Conservation (phyloP, 2,797 vertebrate genomes). For the Pseudotriccus pelzelni region DNA sequence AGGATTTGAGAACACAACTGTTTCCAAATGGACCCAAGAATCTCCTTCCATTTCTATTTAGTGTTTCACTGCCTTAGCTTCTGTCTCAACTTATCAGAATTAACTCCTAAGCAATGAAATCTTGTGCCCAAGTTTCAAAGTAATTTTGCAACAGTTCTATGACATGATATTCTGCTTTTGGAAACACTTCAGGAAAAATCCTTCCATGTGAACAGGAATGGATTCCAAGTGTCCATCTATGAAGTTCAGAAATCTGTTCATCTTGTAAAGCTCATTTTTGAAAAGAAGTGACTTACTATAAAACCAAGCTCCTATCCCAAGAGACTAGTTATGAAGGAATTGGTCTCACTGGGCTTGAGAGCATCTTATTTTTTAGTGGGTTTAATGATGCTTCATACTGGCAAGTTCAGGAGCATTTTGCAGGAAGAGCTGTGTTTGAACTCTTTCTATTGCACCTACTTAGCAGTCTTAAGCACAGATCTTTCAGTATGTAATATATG, state of each 20-base stretch:
- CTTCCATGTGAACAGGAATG: conserved; percentile 21
- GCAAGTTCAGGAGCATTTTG: conserved; percentile 39
- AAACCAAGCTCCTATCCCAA: conserved; percentile 28
- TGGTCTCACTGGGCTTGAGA: conserved; percentile 43
- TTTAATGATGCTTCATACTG: conserved; percentile 53
- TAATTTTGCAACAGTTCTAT: not conserved
- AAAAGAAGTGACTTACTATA: conserved; percentile 5
- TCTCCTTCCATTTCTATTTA: not conserved
- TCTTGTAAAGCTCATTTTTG: conserved; percentile 39
- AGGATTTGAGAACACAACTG: not conserved
- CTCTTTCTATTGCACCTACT: not conserved
- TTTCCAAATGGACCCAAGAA: not conserved
- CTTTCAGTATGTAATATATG: not conserved
- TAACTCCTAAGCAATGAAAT: not conserved
- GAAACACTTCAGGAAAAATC: conserved; percentile 41
- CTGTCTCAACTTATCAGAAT: not conserved
- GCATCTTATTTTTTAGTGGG: conserved; percentile 43
- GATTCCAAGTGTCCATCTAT: conserved; percentile 17
- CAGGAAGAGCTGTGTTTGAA: conserved; percentile 12
- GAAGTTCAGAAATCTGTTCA: conserved; percentile 38
- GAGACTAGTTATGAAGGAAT: conserved; percentile 64
- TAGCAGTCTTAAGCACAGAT: not conserved
- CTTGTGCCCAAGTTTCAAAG: not conserved
- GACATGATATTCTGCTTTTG: not conserved
- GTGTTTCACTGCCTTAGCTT: not conserved